Conservation (phyloP, 1,140 invertebrate genomes). For the Gonatopus flavifemur region DNA sequence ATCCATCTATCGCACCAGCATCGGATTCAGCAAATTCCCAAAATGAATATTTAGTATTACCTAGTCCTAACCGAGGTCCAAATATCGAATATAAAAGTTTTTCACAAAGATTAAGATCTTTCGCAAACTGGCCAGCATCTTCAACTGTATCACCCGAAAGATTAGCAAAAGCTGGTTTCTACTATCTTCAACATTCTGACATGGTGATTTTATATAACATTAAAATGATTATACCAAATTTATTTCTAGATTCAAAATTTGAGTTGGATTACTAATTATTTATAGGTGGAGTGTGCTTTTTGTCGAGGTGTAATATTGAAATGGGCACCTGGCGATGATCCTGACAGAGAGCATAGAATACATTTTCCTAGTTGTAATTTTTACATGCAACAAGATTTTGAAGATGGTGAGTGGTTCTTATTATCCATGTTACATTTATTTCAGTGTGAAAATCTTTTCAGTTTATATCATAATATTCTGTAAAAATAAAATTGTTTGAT, state of each 20-base stretch:
- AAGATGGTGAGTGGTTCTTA: slow-evolving; percentile 34
- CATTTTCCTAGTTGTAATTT: slow-evolving; percentile 73
- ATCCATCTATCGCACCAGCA: background rate
- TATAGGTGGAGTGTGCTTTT: slow-evolving; percentile 79
- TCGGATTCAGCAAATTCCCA: background rate
- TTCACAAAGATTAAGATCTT: slow-evolving; percentile 61
- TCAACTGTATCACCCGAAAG: slow-evolving; percentile 66
- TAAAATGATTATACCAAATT: background rate
- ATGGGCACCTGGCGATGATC: slow-evolving; percentile 75
- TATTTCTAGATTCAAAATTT: slow-evolving; percentile 6
- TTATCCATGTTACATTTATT: slow-evolving; percentile 1
- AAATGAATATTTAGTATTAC: background rate
- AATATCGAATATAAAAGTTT: slow-evolving; percentile 52
- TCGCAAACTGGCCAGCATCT: slow-evolving; percentile 65
- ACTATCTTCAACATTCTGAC: slow-evolving; percentile 66
- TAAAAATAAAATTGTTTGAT: too few relatives aligned
- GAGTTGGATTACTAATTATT: slow-evolving; percentile 17
- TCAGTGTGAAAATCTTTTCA: background rate
- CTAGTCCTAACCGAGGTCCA: slow-evolving; percentile 8
- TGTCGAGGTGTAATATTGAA: slow-evolving; percentile 71
- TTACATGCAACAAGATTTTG: slow-evolving; percentile 45
- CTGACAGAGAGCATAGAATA: slow-evolving; percentile 72
- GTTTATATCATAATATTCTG: too few relatives aligned
- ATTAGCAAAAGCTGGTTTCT: slow-evolving; percentile 82
- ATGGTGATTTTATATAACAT: slow-evolving; percentile 40